Evolutionary conservation across 92 coral and sea anemone genomes (phyloP), one percentile per base, ranked within the genome.

Genomic region (Phymanthus crucifer): DNA sequence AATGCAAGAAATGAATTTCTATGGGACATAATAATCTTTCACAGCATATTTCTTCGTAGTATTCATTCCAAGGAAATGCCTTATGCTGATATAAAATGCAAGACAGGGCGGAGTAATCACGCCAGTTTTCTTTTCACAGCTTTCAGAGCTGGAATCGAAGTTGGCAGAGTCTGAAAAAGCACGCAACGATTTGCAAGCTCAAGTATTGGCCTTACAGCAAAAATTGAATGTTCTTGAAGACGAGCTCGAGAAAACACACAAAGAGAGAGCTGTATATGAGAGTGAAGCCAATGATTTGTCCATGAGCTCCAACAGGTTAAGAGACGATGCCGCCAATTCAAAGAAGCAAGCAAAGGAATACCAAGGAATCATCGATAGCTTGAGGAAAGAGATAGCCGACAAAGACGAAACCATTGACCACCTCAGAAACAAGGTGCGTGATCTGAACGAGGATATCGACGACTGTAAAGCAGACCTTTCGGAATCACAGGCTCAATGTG

Each of bases 141-240:
- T 90, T 23, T 83, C 84, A 21, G 90, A 91, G 79, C 83, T 92
- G 66, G 94, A 92, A 82, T 87, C 88, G 33, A 92, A 85, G 78
- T 77, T 90, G 21, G 78, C 82, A 18, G 91, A 92, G 65, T 87
- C 90, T 8, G 89, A 86, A n/a, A 83, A 90, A 82, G 94, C 86
- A 29, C 89, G 89, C 64, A 86, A 74, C 66, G 72, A 85, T 36
- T 64, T 90, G 37, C 92, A 90, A 70, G 89, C 84, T 43, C 90
- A 90, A 54, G 85, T 82, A 54, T 58, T 73, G 6, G 89, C 93
- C 8, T 74, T 87, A 33, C 90, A 83, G 47, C 91, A 87, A 82
- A 92, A 90, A 83, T 71, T 90, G 81, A 69, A 65, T 46, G 87
- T 85, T 32, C 79, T 92, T 12, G 94, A 90, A 57, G 92, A 87